Base-by-base conservation (phyloP, 2,797 vertebrate species). In the Syncerus caffer region DNA sequence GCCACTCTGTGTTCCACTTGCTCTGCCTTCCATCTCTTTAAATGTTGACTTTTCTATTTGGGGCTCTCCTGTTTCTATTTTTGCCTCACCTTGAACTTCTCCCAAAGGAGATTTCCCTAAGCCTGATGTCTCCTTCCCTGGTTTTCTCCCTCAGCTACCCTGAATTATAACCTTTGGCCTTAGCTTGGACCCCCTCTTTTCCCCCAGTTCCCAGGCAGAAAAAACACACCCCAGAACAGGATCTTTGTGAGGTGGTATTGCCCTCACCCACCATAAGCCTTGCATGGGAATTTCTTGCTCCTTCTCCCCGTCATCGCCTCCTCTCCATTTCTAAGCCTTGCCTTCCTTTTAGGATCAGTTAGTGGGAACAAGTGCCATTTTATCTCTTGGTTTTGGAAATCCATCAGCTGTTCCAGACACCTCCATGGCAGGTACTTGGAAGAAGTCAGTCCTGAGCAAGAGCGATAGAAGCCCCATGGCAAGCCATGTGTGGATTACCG, bases 331-430 rank as follows among this genome's bases (percentile, higher is more conserved):
- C 74, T 78, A 89, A 98, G 85, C 9, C 5, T 86, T 3, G 4
- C 79, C 53, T 96, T 86, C 84, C 76, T 90, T 96, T 96, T 67
- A 85, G 76, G 94, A 96, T 97, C 95, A 88, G 71, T 96, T 85
- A 95, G 93, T 4, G 19, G 62, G 93, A 97, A 94, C 85, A 84
- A 71, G 74, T 29, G 34, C 78, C 5, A 0, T 67, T 93, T 96
- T 96, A 93, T 96, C 94, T 84, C 74, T 1, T 31, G 25, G 94
- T 95, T 98, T 95, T 96, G 91, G 96, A 94, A 90, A 95, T n/a
- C 82, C 53, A 84, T 83, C 84, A 29, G 84, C 80, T 7, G 85
- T 50, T 92, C n/a, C 62, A 0, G 4, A 85, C 51, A n/a, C 82
- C 84, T 42, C 38, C 8, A 5, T 7, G 78, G 82, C 0, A 0